Evolutionary conservation across 2,888 invertebrate genomes (phyloP).

Genomic region (Dermolepida albohirtum): DNA sequence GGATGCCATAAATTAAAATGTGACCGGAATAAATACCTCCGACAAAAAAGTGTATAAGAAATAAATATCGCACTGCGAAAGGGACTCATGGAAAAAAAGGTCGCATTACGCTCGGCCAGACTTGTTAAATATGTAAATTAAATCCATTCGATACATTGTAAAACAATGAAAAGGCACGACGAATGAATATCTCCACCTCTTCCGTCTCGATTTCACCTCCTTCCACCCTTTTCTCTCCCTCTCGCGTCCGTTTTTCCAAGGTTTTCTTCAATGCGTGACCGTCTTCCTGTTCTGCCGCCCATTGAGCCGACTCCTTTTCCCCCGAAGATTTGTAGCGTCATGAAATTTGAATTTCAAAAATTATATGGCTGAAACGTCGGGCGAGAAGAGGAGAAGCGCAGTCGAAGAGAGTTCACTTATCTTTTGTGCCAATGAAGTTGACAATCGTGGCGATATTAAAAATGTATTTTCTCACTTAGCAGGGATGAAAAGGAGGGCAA

Average conservation of each 20-base stretch:
- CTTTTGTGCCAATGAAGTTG: slow-evolving; percentile 39
- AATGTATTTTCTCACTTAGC: slow-evolving; percentile 28
- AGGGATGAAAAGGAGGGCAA: background rate
- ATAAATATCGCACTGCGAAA: background rate
- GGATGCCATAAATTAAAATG: no score
- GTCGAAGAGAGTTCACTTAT: slow-evolving; percentile 31
- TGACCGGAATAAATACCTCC: no score
- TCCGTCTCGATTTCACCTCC: background rate
- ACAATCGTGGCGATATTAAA: slow-evolving; percentile 40
- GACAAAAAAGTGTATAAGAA: no score
- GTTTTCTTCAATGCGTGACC: background rate
- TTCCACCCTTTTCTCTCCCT: background rate
- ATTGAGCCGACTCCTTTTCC: background rate
- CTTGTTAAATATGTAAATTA: slow-evolving; percentile 41
- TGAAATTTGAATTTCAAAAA: slow-evolving; percentile 48
- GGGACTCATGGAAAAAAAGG: background rate
- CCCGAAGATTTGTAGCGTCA: slow-evolving; percentile 43
- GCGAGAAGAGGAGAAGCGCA: background rate
- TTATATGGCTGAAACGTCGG: slow-evolving; percentile 41
- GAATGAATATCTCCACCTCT: slow-evolving; percentile 40
- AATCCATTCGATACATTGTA: slow-evolving; percentile 33
- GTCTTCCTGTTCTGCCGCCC: background rate
- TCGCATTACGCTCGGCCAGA: slow-evolving; percentile 11
- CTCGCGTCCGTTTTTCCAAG: no score
- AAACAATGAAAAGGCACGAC: slow-evolving; percentile 39